Conservation (phyloP, 1,140 invertebrate species). For the Pteromalus puparum region DNA sequence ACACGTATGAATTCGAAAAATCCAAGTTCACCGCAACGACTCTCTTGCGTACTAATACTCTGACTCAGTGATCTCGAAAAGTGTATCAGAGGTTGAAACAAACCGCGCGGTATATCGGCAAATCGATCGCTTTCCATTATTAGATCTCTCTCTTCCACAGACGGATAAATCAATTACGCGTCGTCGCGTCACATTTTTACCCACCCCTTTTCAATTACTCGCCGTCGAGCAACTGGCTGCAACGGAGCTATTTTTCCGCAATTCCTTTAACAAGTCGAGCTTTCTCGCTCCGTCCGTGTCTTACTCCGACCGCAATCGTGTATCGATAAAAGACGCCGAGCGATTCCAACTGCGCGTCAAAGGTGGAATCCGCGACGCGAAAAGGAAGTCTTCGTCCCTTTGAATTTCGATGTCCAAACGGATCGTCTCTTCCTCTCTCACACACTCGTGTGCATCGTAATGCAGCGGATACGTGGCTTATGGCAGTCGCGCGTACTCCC, state of each 20-base stretch:
- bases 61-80: not conserved
- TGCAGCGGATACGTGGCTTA: not conserved
- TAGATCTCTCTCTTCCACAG: not conserved
- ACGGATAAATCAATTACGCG: not conserved
- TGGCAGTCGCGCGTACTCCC: not conserved
- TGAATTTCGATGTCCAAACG: slow-evolving; percentile 15
- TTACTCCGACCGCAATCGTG: not conserved
- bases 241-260: not conserved
- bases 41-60: too few relatives aligned
- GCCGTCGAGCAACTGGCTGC: not conserved
- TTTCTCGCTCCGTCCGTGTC: not conserved
- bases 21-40: too few relatives aligned
- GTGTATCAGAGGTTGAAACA: not conserved
- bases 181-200: not conserved
- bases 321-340: not conserved
- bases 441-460: not conserved
- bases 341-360: not conserved
- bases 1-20: too few relatives aligned
- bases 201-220: not conserved
- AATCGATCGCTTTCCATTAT: not conserved
- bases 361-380: not conserved
- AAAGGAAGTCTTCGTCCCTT: not conserved
- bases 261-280: not conserved
- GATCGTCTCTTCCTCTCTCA: not conserved
- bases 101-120: not conserved